A percentile compares a stretch with the other conserved stretches of the same genome.
Conservation (phyloP, 2,113 vertebrate species). For the Epinephelus moara region DNA sequence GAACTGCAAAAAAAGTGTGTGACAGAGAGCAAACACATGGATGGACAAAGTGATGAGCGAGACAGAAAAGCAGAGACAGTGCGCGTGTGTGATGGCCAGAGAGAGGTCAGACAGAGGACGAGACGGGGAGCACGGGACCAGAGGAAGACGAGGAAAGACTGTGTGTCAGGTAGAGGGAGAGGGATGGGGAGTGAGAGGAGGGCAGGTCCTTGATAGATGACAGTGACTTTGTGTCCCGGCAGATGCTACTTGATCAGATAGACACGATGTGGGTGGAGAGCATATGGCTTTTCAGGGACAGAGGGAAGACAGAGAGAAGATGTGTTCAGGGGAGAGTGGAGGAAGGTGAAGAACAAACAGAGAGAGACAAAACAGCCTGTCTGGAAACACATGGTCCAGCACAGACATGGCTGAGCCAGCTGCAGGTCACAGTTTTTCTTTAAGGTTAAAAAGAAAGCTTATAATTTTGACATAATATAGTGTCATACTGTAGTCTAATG, state of each 20-base stretch:
- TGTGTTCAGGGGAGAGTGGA: neutral
- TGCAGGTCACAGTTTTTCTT: neutral
- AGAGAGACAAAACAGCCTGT: constrained; percentile 7
- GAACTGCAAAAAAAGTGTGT: neutral
- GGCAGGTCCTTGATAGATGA: constrained; percentile 60
- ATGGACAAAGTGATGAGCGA: constrained; percentile 20
- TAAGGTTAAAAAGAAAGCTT: neutral
- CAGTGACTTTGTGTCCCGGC: constrained; percentile 38
- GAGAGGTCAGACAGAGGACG: constrained; percentile 27
- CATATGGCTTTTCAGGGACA: constrained; percentile 27
- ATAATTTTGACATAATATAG: neutral
- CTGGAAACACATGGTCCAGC: neutral
- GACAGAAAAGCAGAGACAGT: neutral
- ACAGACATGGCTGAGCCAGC: neutral
- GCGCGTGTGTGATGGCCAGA: neutral
- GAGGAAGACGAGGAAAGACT: constrained; percentile 18
- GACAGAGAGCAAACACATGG: neutral
- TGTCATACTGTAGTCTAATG: neutral
- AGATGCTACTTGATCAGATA: constrained; percentile 61
- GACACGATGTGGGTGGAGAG: constrained; percentile 47
- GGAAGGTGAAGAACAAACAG: constrained; percentile 1
- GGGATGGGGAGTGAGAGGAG: constrained; percentile 28
- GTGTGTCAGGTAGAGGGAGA: constrained; percentile 6
- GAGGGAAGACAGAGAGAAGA: constrained; percentile 15
- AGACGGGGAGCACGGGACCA: neutral